phyloP scores from a whole-genome alignment of 1,140 invertebrate species.

The Diploscapter pachys region DNA sequence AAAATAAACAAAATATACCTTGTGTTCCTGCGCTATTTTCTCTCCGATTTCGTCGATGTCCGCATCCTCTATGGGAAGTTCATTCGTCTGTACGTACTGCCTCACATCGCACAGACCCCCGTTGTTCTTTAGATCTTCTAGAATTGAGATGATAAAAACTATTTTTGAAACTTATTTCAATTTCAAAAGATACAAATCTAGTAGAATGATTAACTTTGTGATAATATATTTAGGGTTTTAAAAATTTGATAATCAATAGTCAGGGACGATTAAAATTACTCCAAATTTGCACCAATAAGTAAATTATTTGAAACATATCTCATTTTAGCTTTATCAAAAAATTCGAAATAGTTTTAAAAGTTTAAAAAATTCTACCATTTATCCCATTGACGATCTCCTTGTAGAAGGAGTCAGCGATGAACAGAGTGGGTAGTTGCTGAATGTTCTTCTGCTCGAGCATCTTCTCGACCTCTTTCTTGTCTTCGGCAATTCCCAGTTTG shows the following conservation, averaged over 20 bases:
- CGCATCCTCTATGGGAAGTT: slow-evolving; percentile 3
- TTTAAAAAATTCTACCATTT: slow-evolving; percentile 3
- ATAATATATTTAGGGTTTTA: too few relatives aligned
- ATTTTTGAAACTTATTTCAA: too few relatives aligned
- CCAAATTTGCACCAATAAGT: too few relatives aligned
- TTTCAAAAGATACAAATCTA: too few relatives aligned
- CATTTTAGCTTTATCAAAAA: too few relatives aligned
- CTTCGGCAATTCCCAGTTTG: slow-evolving; percentile 11
- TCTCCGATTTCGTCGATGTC: slow-evolving; percentile 6
- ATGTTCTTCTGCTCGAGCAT: neutral
- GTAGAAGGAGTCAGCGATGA: neutral
- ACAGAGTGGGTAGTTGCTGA: neutral
- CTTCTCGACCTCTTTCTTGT: slow-evolving; percentile 2
- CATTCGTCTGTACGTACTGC: neutral
- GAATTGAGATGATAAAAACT: too few relatives aligned
- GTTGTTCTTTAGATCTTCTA: neutral
- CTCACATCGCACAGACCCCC: slow-evolving; percentile 11
- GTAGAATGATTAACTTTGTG: too few relatives aligned
- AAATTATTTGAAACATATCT: too few relatives aligned
- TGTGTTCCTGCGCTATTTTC: neutral
- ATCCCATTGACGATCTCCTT: neutral
- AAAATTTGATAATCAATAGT: too few relatives aligned
- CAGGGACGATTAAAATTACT: too few relatives aligned
- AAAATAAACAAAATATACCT: neutral
- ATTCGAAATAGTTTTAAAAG: too few relatives aligned